Conservation (phyloP, 2,113 vertebrate genomes). For the Acanthochromis polyacanthus region DNA sequence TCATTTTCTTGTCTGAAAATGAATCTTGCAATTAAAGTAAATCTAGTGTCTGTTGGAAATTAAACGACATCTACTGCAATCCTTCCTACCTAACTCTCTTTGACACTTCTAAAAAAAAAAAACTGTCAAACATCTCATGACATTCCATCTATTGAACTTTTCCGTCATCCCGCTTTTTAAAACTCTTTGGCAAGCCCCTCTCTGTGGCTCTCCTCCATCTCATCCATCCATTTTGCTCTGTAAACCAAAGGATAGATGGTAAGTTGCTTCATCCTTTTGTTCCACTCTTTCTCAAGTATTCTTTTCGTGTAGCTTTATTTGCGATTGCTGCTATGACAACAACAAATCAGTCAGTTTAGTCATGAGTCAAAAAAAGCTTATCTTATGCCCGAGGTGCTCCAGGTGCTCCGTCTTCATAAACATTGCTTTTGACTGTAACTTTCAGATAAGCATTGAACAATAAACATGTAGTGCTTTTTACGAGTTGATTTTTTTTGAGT, state of each 20-base stretch:
- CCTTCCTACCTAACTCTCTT: not conserved
- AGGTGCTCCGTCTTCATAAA: not conserved
- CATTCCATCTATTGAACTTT: conserved; percentile 44
- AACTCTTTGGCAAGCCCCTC: conserved; percentile 34
- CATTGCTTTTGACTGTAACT: conserved; percentile 22
- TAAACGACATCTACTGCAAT: not conserved
- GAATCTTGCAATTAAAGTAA: not conserved
- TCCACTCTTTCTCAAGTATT: conserved; percentile 20
- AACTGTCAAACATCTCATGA: conserved; percentile 9
- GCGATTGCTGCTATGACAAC: conserved; percentile 8
- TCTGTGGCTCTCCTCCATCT: conserved; percentile 57
- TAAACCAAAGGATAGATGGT: conserved; percentile 69
- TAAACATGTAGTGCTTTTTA: not conserved
- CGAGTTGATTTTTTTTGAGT: not conserved
- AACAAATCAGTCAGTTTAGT: conserved; percentile 22
- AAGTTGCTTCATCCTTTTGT: conserved; percentile 70
- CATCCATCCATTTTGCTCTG: conserved; percentile 64
- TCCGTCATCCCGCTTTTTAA: conserved; percentile 46
- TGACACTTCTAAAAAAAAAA: conserved; percentile 7
- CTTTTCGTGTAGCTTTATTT: conserved; percentile 39
- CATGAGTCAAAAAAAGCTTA: conserved; percentile 20
- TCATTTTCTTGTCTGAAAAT: not conserved
- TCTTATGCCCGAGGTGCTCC: not conserved
- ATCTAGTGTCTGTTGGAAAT: not conserved
- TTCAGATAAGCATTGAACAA: conserved; percentile 9